phyloP scores from a whole-genome alignment of 2,888 invertebrate genomes.

The Cephus pulcher region DNA sequence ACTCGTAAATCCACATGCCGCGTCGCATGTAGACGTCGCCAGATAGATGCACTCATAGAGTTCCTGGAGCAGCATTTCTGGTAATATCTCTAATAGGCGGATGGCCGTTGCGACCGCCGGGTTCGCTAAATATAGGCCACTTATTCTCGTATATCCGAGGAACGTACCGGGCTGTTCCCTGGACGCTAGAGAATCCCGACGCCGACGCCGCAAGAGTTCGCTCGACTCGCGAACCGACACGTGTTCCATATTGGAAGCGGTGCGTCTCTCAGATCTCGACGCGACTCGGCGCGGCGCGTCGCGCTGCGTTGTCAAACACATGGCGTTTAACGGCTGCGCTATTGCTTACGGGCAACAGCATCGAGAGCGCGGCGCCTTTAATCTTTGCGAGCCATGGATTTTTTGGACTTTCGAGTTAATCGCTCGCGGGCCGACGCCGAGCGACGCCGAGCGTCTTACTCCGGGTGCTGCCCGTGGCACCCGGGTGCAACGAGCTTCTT shows the following conservation, averaged over 20 bases:
- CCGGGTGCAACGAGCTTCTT: not conserved
- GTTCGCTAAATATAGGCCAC: not conserved
- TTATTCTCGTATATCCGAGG: not conserved
- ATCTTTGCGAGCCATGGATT: slow-evolving; percentile 47
- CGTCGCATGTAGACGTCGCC: not conserved
- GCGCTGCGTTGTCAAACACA: slow-evolving; percentile 63
- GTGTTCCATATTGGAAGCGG: slow-evolving; percentile 52
- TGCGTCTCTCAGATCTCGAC: slow-evolving; percentile 54
- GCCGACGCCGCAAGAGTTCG: slow-evolving; percentile 9
- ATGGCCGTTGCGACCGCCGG: not conserved
- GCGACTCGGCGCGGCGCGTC: slow-evolving; percentile 30
- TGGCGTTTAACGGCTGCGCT: slow-evolving; percentile 60
- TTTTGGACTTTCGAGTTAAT: slow-evolving; percentile 47
- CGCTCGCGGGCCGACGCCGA: slow-evolving; percentile 24
- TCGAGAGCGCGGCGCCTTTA: slow-evolving; percentile 47
- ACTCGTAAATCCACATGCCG: not conserved
- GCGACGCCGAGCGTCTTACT: not conserved
- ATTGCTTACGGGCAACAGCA: slow-evolving; percentile 48
- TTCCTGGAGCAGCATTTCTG: not conserved
- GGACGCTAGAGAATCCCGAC: not conserved
- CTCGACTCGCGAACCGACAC: slow-evolving; percentile 50
- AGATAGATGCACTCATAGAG: not conserved
- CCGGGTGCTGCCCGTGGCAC: too few relatives aligned
- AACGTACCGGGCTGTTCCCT: not conserved
- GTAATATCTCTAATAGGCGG: not conserved